Evolutionary conservation across 2,113 vertebrate species (phyloP).

Genomic region (Tamias sibiricus): DNA sequence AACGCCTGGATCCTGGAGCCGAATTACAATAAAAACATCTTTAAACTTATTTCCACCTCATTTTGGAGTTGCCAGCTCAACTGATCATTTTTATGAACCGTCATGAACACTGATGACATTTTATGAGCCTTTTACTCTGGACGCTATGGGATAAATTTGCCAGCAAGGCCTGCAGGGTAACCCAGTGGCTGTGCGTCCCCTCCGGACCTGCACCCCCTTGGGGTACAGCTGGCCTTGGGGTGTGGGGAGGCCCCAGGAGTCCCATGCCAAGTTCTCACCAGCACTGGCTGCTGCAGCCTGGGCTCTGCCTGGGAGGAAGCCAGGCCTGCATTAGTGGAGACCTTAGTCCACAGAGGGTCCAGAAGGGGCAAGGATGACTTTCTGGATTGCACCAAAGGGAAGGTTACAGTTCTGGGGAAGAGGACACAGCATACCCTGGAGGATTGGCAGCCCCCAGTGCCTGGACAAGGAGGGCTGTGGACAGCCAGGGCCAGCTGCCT

Average conservation of each 20-base stretch:
- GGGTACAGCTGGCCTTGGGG: background rate
- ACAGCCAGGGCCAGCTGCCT: background rate
- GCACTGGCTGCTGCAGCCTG: background rate
- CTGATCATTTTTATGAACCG: slow-evolving; percentile 80
- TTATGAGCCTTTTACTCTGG: slow-evolving; percentile 78
- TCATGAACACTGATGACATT: slow-evolving; percentile 77
- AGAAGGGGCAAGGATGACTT: background rate
- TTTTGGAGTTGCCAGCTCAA: slow-evolving; percentile 78
- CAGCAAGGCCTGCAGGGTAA: slow-evolving; percentile 33
- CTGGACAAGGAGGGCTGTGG: background rate
- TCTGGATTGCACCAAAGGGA: background rate
- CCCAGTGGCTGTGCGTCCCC: background rate
- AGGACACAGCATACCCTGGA: background rate
- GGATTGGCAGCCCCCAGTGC: background rate
- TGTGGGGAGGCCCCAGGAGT: background rate
- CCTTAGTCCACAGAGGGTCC: background rate
- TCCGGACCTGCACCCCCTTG: background rate
- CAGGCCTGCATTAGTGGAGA: background rate
- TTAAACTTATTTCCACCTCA: slow-evolving; percentile 78
- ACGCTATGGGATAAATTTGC: slow-evolving; percentile 58
- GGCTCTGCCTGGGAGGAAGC: background rate
- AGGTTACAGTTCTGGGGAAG: background rate
- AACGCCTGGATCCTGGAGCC: slow-evolving; percentile 59
- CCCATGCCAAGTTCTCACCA: background rate
- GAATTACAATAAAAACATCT: slow-evolving; percentile 76